A percentile compares a stretch with the other conserved stretches of the same genome.
phyloP scores from a whole-genome alignment of 2,888 invertebrate genomes.

The Ommatoiulus sabulosus region DNA sequence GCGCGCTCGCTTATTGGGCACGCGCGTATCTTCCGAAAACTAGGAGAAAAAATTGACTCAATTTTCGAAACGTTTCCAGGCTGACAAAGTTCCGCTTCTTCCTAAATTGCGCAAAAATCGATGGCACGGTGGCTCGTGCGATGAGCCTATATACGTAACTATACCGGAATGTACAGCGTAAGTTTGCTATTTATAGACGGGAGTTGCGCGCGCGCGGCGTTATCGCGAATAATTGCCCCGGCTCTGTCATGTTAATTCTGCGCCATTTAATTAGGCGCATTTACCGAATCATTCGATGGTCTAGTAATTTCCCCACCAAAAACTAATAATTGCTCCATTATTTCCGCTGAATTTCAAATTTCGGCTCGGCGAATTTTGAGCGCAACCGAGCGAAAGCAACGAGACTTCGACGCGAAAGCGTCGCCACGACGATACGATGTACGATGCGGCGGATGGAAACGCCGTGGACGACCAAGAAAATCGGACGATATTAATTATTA shows the following conservation, averaged over 20 bases:
- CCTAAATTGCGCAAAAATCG: neutral
- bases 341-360: constrained; percentile 34
- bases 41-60: no score
- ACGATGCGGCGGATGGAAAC: neutral
- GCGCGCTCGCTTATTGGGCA: no score
- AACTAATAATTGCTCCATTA: constrained; percentile 34
- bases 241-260: constrained; percentile 34
- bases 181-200: no score
- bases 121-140: neutral
- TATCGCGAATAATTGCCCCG: neutral
- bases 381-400: neutral
- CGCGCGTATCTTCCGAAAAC: no score
- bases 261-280: constrained; percentile 28
- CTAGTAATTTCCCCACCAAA: constrained; percentile 7
- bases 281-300: constrained; percentile 19
- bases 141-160: neutral
- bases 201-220: neutral
- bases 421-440: neutral
- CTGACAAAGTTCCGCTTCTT: neutral
- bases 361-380: constrained; percentile 7
- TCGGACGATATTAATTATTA: constrained; percentile 14
- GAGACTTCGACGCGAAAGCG: neutral
- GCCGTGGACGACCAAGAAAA: neutral
- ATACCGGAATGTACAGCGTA: neutral
- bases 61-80: no score